Percentiles rank a stretch among this genome's conserved stretches.
Conservation (phyloP, 1,140 invertebrate species). For the Oryctes rhinoceros region DNA sequence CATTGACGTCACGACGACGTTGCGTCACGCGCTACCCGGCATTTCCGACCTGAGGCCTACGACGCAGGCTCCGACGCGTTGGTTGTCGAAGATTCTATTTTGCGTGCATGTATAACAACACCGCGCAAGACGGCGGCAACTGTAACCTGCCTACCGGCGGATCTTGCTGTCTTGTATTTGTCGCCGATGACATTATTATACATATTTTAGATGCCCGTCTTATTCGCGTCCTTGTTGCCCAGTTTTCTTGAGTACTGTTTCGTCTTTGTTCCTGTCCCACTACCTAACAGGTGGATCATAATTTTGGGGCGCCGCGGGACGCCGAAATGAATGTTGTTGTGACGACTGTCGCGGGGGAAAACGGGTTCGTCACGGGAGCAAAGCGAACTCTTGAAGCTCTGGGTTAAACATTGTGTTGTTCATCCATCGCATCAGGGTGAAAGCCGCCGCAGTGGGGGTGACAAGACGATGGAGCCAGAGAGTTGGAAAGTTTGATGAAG, state of each 20-base stretch:
- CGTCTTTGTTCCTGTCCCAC: neutral
- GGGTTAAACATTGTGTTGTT: neutral
- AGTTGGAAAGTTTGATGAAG: constrained; percentile 14
- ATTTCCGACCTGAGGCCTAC: constrained; percentile 34
- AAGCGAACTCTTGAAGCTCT: neutral
- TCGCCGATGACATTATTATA: neutral
- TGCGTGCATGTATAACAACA: constrained; percentile 1
- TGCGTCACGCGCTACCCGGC: constrained; percentile 41
- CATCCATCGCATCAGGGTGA: neutral
- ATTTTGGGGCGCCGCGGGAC: neutral
- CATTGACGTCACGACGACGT: constrained; percentile 46
- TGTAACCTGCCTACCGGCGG: neutral
- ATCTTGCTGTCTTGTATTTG: neutral
- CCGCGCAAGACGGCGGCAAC: neutral
- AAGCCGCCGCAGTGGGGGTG: constrained; percentile 5
- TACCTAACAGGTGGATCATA: neutral
- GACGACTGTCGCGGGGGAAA: neutral
- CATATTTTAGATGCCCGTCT: neutral
- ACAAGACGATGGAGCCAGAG: neutral
- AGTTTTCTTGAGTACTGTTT: neutral
- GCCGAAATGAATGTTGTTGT: neutral
- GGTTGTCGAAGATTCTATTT: neutral
- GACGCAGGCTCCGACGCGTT: constrained; percentile 7
- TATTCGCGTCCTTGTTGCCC: neutral
- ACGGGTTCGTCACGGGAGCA: neutral